Evolutionary conservation across 1,140 invertebrate species (phyloP), one percentile per base, ranked within the genome.

Genomic region (Diuraphis noxia): DNA sequence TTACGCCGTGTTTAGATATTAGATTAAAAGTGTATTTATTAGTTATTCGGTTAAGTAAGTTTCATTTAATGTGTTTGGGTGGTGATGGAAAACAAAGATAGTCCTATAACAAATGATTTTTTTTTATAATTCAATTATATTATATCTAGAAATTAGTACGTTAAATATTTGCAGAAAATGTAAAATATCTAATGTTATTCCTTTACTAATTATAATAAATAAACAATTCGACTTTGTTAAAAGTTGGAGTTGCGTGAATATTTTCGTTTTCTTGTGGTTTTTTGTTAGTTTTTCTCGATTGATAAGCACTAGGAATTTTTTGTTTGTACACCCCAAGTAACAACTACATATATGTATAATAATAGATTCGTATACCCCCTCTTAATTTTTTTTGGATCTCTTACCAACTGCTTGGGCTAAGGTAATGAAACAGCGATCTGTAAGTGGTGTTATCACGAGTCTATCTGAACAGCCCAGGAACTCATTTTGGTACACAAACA

Each of bases 341-440:
- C 10, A 63, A 63, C 10, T 30, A 82, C 5, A 19, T 34, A 43
- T 8, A 40, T n/a, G n/a, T n/a, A 82, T 21, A 30, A 30, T 41
- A 2, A 40, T 41, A 25, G 38, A 82, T 41, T 30, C 25, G 2
- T 41, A 38, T 30, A 2, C 10, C 8, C 7, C 25, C 19, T 1
- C 34, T 2, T 19, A 19, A 21, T 79, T 34, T 0, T 82, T 40
- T 25, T 82, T 30, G 10, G 1, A 84, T 34, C 17, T 17, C 84
- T 46, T 46, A 72, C 90, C 81, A 40, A 87, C 63, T 77, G 40
- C 41, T 87, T 92, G 91, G 36, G 34, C 98, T 97, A 99, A 94
- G 0, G 98, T 99, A 93, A 98, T 95, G 94, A 98, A 99, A 94
- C 98, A 99, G 85, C 96, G 94, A 94, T 99, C 98, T 0, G 98